These are phyloP conservation scores for Montipora capitata DNA, from an alignment of 92 coral and sea anemone species.

Conservation along the genomic window DNA sequence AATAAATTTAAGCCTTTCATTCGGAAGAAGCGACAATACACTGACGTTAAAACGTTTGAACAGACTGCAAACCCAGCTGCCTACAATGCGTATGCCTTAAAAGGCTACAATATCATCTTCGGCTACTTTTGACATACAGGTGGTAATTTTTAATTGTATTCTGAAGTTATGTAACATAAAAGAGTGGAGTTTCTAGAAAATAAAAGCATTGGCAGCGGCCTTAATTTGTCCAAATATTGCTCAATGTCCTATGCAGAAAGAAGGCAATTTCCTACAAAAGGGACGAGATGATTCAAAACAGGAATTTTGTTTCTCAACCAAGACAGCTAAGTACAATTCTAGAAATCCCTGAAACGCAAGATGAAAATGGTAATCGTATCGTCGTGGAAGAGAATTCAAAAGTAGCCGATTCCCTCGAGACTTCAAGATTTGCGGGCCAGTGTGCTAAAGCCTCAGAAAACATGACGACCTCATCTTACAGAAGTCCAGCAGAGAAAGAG, in stretches of 20 bases:
- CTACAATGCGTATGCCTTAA: not conserved
- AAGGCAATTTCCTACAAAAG: not conserved
- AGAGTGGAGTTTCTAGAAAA: constrained; percentile 7
- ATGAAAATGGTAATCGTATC: constrained; percentile 18
- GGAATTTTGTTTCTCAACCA: not conserved
- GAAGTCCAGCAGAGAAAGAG: not conserved
- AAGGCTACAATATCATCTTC: not conserved
- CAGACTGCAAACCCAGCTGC: constrained; percentile 10
- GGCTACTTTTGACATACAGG: constrained; percentile 31
- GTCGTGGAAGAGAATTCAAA: not conserved
- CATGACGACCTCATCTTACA: not conserved
- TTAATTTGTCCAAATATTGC: not conserved
- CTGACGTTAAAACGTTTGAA: constrained; percentile 11
- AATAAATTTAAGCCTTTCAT: not conserved
- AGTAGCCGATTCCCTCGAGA: not conserved
- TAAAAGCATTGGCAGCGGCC: constrained; percentile 7
- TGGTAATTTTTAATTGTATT: constrained; percentile 9
- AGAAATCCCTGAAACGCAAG: constrained; percentile 13
- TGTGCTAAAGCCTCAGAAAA: not conserved
- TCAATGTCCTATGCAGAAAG: not conserved
- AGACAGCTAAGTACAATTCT: constrained; percentile 21
- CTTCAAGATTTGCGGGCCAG: not conserved
- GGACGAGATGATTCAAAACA: constrained; percentile 26
- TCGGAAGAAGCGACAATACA: not conserved
- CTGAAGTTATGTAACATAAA: constrained; percentile 34